Base-by-base conservation (phyloP, 2,797 vertebrate species). In the Enteromius treurensis region DNA sequence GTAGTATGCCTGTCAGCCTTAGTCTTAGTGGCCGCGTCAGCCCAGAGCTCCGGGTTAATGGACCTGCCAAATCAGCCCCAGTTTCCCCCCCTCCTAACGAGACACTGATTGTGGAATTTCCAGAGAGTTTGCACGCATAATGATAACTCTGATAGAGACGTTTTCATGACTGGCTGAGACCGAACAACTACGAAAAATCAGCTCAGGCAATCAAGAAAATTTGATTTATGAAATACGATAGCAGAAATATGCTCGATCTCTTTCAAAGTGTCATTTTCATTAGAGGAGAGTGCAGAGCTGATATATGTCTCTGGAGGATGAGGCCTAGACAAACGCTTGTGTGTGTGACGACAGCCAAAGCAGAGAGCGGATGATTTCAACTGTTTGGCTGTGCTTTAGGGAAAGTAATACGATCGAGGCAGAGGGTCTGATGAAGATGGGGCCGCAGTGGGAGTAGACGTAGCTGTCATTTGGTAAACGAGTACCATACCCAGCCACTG, bases 71-170 rank as follows among this genome's bases (percentile, higher is more conserved):
- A 91, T 93, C 89, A 90, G 90, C 84, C 86, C 84, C 58, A 81
- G 89, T 92, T 91, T 90, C 88, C 88, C 89, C 89, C 84, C 37
- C 79, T 88, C 81, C 92, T 92, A 94, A 94, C 90, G 90, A 93
- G 93, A 90, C 92, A 91, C 89, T 93, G 92, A 94, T 93, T 92
- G 90, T 91, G 78, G 6, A 92, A 86, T 92, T 91, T 92, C 90
- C 86, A 64, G 90, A 91, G 90, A 91, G 93, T 91, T 92, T 89
- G 53, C 86, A 90, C 65, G 49, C 87, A 88, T 86, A 89, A 87
- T 89, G 89, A 91, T 89, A 80, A 75, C 82, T 90, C 88, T 86
- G 81, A 90, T 75, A 60, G 84, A 91, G 86, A 88, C 42, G 80
- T 89, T 87, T 84, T 71, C 76, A 70, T 88, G 86, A 88, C 89